phyloP scores from a whole-genome alignment of 1,140 invertebrate species.

The Eriocheir sinensis region DNA sequence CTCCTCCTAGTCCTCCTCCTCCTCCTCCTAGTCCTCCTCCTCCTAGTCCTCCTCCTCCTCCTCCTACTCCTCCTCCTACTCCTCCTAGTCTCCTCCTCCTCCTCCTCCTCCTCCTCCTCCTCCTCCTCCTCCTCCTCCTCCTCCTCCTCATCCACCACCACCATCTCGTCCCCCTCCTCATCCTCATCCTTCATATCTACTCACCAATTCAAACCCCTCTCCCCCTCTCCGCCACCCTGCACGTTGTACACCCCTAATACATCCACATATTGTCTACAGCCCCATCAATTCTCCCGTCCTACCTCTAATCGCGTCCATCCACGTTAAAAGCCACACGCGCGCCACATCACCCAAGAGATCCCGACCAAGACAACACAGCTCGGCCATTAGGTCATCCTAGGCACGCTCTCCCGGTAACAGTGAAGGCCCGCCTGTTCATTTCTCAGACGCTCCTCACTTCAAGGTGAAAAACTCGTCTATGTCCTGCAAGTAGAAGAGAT shows the following conservation, averaged over 20 bases:
- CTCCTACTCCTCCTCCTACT: neutral
- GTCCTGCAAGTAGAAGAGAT: neutral
- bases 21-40: too few relatives aligned
- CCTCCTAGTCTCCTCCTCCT: neutral
- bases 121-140: neutral
- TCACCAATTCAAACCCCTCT: neutral
- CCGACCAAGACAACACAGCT: neutral
- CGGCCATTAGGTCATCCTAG: neutral
- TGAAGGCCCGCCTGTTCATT: neutral
- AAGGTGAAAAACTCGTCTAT: neutral
- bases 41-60: neutral
- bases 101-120: too few relatives aligned
- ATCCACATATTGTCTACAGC: neutral
- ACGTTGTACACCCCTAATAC: neutral
- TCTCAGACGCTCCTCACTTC: neutral
- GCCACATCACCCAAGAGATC: neutral
- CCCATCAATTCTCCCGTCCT: neutral
- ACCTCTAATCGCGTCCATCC: neutral
- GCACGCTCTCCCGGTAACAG: neutral
- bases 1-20: neutral
- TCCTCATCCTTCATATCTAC: neutral
- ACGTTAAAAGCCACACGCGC: neutral
- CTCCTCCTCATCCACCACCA: too few relatives aligned
- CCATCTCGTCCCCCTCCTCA: neutral
- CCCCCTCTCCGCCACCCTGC: neutral